phyloP scores from a whole-genome alignment of 2,113 vertebrate species.

The Phalacrocorax aristotelis region DNA sequence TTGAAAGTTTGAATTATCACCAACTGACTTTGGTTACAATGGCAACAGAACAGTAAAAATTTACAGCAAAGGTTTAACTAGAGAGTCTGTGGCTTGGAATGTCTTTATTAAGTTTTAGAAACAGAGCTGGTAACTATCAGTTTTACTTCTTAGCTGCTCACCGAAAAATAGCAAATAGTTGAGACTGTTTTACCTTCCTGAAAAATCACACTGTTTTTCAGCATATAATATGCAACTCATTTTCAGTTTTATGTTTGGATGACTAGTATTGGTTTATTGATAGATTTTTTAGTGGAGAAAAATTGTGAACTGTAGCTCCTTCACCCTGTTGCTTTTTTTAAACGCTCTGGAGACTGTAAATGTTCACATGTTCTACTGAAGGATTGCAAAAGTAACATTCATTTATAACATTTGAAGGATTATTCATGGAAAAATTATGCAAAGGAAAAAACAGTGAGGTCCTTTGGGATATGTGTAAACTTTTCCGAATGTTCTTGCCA shows the following conservation, averaged over 20 bases:
- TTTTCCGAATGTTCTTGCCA: constrained; percentile 78
- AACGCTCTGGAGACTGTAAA: constrained; percentile 65
- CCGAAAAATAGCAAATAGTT: neutral
- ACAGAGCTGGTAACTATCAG: neutral
- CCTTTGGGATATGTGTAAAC: constrained; percentile 77
- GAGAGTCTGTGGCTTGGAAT: constrained; percentile 6
- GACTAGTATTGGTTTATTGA: constrained; percentile 9
- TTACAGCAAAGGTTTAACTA: neutral
- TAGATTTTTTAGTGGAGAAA: constrained; percentile 38
- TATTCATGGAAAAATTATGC: constrained; percentile 84
- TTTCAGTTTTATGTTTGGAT: constrained; percentile 1
- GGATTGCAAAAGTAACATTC: constrained; percentile 75
- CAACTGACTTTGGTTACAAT: constrained; percentile 23
- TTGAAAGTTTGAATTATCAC: constrained; percentile 28
- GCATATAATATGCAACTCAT: neutral
- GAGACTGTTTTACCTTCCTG: neutral
- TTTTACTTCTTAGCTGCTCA: constrained; percentile 16
- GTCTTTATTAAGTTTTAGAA: constrained; percentile 23
- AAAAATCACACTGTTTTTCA: neutral
- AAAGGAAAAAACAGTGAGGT: constrained; percentile 78
- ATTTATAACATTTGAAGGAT: constrained; percentile 76
- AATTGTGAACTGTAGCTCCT: constrained; percentile 55
- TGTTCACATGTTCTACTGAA: constrained; percentile 73
- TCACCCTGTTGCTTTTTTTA: constrained; percentile 34
- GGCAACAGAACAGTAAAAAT: constrained; percentile 7